Percentiles rank a stretch among this genome's conserved stretches.
These are phyloP conservation scores for Drosophila saltans DNA, from an alignment of 1,140 invertebrate species.

Conservation along the genomic window DNA sequence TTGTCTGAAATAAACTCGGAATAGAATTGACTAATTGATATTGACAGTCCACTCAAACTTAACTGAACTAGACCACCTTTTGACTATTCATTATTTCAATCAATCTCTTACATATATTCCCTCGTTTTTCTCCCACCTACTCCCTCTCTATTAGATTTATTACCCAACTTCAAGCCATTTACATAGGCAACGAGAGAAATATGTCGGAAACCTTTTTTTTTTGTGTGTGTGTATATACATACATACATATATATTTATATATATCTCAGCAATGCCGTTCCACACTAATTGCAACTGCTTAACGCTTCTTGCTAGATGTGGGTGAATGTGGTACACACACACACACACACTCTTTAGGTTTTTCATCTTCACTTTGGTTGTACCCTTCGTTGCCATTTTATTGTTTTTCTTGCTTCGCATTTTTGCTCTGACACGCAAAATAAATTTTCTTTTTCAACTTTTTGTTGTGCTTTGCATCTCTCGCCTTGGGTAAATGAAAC, in stretches of 20 bases:
- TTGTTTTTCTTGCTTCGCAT: conserved; percentile 63
- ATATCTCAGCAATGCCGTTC: conserved; percentile 26
- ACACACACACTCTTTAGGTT: conserved; percentile 1
- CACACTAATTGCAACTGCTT: conserved; percentile 67
- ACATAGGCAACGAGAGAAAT: conserved; percentile 61
- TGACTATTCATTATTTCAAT: conserved; percentile 58
- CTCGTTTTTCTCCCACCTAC: no score
- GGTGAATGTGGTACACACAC: conserved; percentile 3
- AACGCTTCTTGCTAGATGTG: conserved; percentile 16
- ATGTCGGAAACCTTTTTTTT: conserved; percentile 37
- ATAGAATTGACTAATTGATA: conserved; percentile 13
- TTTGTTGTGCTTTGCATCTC: neutral
- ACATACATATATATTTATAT: no score
- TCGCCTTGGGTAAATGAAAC: conserved; percentile 1
- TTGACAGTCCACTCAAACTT: conserved; percentile 1
- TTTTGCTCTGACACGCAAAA: conserved; percentile 63
- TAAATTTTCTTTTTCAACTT: conserved; percentile 62
- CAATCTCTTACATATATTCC: conserved; percentile 21
- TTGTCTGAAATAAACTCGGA: neutral
- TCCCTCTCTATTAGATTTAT: conserved; percentile 61
- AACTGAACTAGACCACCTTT: neutral
- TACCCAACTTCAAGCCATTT: conserved; percentile 48
- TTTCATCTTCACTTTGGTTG: conserved; percentile 10
- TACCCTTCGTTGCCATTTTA: conserved; percentile 36
- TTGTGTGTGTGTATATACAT: no score